Evolutionary conservation across 2,113 vertebrate species (phyloP).

Genomic region (Smithornis capensis): DNA sequence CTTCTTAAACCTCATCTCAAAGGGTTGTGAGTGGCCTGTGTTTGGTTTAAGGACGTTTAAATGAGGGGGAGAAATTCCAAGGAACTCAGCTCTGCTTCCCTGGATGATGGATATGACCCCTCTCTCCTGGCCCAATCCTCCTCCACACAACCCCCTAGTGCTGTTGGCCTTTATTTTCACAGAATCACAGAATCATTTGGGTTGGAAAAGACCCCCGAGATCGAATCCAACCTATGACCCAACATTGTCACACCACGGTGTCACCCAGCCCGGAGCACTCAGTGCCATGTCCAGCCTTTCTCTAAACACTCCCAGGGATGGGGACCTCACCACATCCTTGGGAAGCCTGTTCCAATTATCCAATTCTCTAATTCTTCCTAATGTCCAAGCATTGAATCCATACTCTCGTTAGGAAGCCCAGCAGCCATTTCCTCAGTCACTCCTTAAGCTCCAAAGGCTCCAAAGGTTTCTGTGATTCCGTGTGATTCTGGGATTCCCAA

Average conservation of each 20-base stretch:
- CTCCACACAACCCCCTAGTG: fast-evolving
- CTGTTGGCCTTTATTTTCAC: not conserved
- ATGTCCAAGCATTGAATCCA: not conserved
- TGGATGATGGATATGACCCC: fast-evolving
- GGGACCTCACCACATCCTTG: not conserved
- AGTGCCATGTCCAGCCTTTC: not conserved
- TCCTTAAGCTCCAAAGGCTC: not conserved
- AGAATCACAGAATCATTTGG: not conserved
- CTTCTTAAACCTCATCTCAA: not conserved
- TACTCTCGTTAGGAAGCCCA: not conserved
- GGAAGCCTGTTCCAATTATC: not conserved
- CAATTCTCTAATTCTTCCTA: no score
- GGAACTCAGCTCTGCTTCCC: not conserved
- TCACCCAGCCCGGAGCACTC: not conserved
- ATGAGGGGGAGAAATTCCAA: not conserved
- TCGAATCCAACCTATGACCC: fast-evolving
- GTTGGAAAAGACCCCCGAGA: not conserved
- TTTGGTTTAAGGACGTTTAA: not conserved
- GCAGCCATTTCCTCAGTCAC: not conserved
- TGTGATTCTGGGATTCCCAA: no score
- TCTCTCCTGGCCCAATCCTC: not conserved
- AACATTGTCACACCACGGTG: fast-evolving
- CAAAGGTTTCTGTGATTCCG: no score
- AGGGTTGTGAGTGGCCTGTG: fast-evolving
- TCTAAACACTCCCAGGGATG: not conserved